These are phyloP conservation scores for Patella ulyssiponensis DNA, from an alignment of 2,888 invertebrate genomes.

Conservation along the genomic window DNA sequence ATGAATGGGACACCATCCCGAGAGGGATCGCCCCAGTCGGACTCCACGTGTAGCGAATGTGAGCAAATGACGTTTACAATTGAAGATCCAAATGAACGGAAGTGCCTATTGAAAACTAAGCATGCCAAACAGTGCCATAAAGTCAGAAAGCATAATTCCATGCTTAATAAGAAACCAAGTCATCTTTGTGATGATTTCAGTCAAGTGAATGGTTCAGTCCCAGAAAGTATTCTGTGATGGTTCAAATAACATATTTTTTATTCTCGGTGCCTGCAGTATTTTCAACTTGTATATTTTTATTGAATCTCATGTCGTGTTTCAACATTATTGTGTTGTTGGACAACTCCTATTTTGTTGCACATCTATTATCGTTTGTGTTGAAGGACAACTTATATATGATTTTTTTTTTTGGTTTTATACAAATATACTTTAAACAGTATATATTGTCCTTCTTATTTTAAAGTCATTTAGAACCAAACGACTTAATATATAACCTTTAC, in stretches of 20 bases:
- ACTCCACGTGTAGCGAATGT: background rate
- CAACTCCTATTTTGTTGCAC: too few species aligned
- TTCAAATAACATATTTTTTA: background rate
- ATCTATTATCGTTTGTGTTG: too few species aligned
- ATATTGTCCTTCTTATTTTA: too few species aligned
- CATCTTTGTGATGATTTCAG: background rate
- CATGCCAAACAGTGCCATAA: constrained; percentile 4
- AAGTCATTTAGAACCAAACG: too few species aligned
- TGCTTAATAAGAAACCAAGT: background rate
- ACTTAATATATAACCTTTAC: too few species aligned
- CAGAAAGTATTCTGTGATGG: background rate
- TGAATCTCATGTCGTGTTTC: background rate
- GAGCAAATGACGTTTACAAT: background rate
- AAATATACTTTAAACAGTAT: too few species aligned
- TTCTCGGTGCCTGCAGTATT: constrained; percentile 10
- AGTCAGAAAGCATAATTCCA: background rate
- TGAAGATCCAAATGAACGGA: constrained; percentile 8
- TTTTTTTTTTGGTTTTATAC: too few species aligned
- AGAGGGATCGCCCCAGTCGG: background rate
- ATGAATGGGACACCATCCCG: background rate
- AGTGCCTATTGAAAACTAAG: constrained; percentile 6
- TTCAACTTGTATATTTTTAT: background rate
- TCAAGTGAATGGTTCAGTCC: background rate
- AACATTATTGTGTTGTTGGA: too few species aligned
- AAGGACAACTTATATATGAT: too few species aligned